Evolutionary conservation across 2,888 invertebrate genomes (phyloP).

Genomic region (Antheraea yamamai): DNA sequence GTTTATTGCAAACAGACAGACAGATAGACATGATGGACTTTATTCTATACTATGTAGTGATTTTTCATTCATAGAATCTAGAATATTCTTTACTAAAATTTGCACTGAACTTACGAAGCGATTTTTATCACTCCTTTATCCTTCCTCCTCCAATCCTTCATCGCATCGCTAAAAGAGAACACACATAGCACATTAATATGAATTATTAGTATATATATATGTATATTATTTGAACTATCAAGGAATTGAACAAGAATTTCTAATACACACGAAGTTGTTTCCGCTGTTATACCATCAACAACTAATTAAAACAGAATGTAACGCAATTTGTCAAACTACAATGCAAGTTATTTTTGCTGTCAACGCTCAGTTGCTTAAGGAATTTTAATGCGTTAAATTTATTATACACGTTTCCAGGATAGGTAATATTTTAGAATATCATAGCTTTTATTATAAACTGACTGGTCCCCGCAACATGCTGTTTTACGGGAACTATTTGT

Average conservation of each 20-base stretch:
- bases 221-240: neutral
- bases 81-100: too few relatives aligned
- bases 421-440: neutral
- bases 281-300: neutral
- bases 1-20: too few relatives aligned
- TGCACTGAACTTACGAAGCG: too few relatives aligned
- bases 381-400: slow-evolving; percentile 5
- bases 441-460: too few relatives aligned
- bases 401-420: neutral
- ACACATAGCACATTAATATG: neutral
- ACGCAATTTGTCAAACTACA: slow-evolving; percentile 21
- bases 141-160: too few relatives aligned
- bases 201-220: neutral
- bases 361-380: neutral
- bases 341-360: slow-evolving; percentile 17
- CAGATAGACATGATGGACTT: too few relatives aligned
- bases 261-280: neutral
- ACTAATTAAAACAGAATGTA: slow-evolving; percentile 22
- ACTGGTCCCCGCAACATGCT: too few relatives aligned
- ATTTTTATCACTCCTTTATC: too few relatives aligned
- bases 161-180: too few relatives aligned
- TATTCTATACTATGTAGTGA: too few relatives aligned
- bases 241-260: neutral
- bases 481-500: too few relatives aligned
- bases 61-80: too few relatives aligned